Evolutionary conservation across 2,797 vertebrate species (phyloP).

Genomic region (Gymnocypris eckloni): DNA sequence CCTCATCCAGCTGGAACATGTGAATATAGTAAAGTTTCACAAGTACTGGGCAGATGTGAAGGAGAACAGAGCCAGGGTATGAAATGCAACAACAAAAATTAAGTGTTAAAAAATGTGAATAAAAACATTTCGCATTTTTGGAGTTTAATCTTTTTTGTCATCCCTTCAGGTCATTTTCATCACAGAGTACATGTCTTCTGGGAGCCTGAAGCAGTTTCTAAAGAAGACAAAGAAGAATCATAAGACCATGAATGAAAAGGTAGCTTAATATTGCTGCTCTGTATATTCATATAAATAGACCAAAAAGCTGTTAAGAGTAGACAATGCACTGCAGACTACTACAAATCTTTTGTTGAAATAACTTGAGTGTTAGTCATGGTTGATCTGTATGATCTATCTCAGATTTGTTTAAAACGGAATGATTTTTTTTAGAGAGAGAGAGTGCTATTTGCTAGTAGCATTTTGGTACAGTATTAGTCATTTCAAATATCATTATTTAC

Average conservation of each 20-base stretch:
- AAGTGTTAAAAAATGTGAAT: too few relatives aligned
- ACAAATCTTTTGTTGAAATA: not conserved
- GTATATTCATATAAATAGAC: not conserved
- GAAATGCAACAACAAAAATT: constrained; percentile 44
- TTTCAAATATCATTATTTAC: not conserved
- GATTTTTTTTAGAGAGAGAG: not conserved
- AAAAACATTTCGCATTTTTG: not conserved
- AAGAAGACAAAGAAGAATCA: constrained; percentile 99
- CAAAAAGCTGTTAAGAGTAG: not conserved
- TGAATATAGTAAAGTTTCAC: constrained; percentile 99
- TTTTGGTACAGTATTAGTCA: not conserved
- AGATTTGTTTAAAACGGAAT: not conserved
- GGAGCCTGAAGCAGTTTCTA: constrained; percentile 97
- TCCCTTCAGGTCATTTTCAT: constrained; percentile 94
- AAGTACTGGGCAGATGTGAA: constrained; percentile 99
- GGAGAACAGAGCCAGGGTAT: constrained; percentile 95
- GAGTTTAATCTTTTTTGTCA: not conserved
- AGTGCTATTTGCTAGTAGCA: not conserved
- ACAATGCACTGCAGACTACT: not conserved
- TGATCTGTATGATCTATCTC: not conserved
- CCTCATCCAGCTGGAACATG: constrained; percentile 97
- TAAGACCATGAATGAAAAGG: constrained; percentile 99
- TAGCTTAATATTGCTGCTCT: constrained; percentile 58
- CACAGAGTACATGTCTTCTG: constrained; percentile 99
- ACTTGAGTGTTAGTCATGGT: not conserved